A percentile compares a stretch with the other conserved stretches of the same genome.
phyloP scores from a whole-genome alignment of 2,797 vertebrate species.

The Rhinella marina region DNA sequence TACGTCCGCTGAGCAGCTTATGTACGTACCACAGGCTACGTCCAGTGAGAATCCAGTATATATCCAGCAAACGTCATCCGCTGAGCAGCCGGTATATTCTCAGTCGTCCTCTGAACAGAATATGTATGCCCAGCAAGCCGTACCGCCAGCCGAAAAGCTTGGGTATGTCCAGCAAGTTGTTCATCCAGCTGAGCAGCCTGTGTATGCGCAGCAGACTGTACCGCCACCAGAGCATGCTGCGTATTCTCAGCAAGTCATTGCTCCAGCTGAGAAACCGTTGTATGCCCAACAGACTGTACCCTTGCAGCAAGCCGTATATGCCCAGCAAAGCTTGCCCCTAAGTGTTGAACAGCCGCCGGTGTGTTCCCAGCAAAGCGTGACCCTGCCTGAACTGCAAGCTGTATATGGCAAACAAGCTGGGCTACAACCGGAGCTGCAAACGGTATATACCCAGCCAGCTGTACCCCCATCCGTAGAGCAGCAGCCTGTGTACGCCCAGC shows the following conservation, averaged over 20 bases:
- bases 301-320: neutral
- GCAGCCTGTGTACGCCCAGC: constrained; percentile 69
- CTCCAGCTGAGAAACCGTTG: neutral
- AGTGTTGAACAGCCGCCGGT: neutral
- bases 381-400: neutral
- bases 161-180: constrained; percentile 63
- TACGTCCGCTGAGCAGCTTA: constrained; percentile 21
- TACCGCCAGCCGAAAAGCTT: constrained; percentile 22
- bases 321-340: constrained; percentile 14
- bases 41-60: neutral
- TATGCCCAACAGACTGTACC: constrained; percentile 19
- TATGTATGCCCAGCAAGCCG: neutral
- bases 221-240: constrained; percentile 22
- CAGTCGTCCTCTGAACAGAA: neutral
- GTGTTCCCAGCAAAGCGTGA: constrained; percentile 33
- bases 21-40: constrained; percentile 12
- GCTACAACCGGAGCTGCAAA: constrained; percentile 9
- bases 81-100: neutral
- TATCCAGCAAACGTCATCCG: neutral
- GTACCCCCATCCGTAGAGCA: constrained; percentile 61
- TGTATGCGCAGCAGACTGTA: constrained; percentile 34
- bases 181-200: constrained; percentile 52
- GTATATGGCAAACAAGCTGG: neutral
- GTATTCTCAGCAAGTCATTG: neutral
- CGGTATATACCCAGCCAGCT: constrained; percentile 58